Base-by-base conservation (phyloP, 2,113 vertebrate species). In the Kryptolebias marmoratus region DNA sequence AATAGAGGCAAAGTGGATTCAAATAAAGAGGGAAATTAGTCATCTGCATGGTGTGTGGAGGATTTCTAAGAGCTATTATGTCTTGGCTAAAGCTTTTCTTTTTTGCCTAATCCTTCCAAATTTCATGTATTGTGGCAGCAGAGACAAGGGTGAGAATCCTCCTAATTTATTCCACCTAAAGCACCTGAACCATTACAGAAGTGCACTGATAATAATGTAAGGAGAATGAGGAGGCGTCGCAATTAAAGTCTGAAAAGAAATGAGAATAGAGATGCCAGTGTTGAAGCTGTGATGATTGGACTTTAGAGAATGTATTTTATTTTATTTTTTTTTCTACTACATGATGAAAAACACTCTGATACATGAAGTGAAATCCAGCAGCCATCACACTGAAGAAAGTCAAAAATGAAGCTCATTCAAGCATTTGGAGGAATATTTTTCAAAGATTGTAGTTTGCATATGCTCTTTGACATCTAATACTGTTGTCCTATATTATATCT, bases 11-110 rank as follows among this genome's bases (percentile, higher is more conserved):
- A 57, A 73, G 54, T 52, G 71, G 73, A 63, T 76, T 78, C 71
- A 63, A 73, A 64, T 10, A n/a, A 61, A 71, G 49, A 68, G 56
- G 44, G 50, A 68, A 74, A 81, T 75, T 54, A 83, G 64, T 54
- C 39, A 63, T 77, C 66, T 77, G 75, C 67, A 63, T 78, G 66
- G 70, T 61, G 70, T 50, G 83, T 28, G 47, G 54, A 79, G 71
- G 77, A 81, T 87, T 87, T 77, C 45, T 77, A 54, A 83, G 69
- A 83, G 56, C 62, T 79, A 69, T 82, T 87, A 73, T 80, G 52
- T 72, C 80, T 79, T 56, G 39, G 69, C 73, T 70, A 68, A 73
- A 53, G 68, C 64, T 81, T 78, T 81, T 78, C 61, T 79, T 64
- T 71, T 39, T 77, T 53, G 66, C 72, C 69, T 84, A 83, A 85